Percentiles rank a stretch among this genome's conserved stretches.
Conservation (phyloP, 2,888 invertebrate species). For the Micoletzkya japonica region DNA sequence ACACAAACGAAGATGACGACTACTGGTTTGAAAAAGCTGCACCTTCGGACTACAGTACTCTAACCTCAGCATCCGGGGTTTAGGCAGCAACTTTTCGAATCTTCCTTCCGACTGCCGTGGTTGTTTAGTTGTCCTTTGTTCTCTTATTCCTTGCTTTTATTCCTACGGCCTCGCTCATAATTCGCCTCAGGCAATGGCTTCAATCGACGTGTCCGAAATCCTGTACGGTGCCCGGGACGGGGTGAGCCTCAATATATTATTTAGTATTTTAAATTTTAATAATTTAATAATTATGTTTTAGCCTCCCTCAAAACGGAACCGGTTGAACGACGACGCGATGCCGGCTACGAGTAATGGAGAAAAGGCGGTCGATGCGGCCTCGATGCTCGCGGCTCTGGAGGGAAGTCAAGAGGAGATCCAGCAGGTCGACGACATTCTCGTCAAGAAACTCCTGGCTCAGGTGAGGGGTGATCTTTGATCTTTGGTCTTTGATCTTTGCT, state of each 20-base stretch:
- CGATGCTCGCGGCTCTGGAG: conserved; percentile 16
- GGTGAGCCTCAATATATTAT: conserved; percentile 16
- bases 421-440: conserved; percentile 50
- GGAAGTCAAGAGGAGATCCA: conserved; percentile 24
- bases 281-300: conserved; percentile 26
- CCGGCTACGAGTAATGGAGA: background rate
- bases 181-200: conserved; percentile 34
- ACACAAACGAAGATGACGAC: too few relatives aligned
- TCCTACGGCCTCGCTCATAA: background rate
- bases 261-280: conserved; percentile 7
- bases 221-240: conserved; percentile 32
- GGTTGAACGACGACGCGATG: conserved; percentile 35
- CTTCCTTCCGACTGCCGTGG: background rate
- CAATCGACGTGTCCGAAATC: conserved; percentile 48
- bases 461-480: conserved; percentile 27
- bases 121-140: background rate
- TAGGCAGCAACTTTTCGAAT: background rate
- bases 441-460: conserved; percentile 49
- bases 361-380: conserved; percentile 28
- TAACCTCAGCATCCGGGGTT: background rate
- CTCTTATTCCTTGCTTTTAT: background rate
- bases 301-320: conserved; percentile 47
- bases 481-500: background rate
- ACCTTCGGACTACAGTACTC: too few relatives aligned
- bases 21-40: too few relatives aligned